These are phyloP conservation scores for Salvelinus sp. DNA, from an alignment of 2,113 vertebrate species.

Conservation along the genomic window DNA sequence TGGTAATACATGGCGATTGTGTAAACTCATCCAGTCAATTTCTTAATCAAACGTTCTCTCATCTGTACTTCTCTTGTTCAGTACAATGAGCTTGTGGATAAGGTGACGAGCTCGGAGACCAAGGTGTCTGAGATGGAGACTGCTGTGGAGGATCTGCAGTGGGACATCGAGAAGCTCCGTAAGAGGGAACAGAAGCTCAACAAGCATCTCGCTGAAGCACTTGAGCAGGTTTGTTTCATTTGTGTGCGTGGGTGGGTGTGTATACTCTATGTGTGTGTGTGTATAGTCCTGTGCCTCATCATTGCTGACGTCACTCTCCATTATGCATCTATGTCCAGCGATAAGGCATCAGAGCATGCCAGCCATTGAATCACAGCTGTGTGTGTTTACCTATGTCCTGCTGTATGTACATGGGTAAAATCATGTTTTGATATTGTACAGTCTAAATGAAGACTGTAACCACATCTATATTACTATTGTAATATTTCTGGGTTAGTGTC, in stretches of 20 bases:
- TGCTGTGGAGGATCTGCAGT: conserved; percentile 89
- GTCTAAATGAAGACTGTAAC: too few relatives aligned
- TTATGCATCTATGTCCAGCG: too few relatives aligned
- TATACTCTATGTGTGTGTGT: too few relatives aligned
- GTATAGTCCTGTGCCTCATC: too few relatives aligned
- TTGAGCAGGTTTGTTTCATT: conserved; percentile 81
- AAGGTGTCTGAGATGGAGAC: conserved; percentile 96
- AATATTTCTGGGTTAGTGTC: too few relatives aligned
- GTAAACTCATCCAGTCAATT: background rate
- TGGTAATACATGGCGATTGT: background rate
- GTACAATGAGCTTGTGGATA: conserved; percentile 91
- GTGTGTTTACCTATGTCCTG: background rate
- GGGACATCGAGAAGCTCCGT: conserved; percentile 93
- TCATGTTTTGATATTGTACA: background rate
- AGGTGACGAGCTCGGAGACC: conserved; percentile 88
- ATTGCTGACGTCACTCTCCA: too few relatives aligned
- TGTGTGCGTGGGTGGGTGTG: background rate
- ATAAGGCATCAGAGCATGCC: background rate
- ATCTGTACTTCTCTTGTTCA: conserved; percentile 31
- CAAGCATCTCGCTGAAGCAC: conserved; percentile 87
- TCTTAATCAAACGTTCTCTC: background rate
- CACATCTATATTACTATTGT: too few relatives aligned
- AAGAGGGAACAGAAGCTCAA: conserved; percentile 92
- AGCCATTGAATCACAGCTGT: background rate
- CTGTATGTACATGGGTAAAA: background rate